phyloP scores from a whole-genome alignment of 35 echinoderm and acorn worm species.

The Holothuria glaberrima region DNA sequence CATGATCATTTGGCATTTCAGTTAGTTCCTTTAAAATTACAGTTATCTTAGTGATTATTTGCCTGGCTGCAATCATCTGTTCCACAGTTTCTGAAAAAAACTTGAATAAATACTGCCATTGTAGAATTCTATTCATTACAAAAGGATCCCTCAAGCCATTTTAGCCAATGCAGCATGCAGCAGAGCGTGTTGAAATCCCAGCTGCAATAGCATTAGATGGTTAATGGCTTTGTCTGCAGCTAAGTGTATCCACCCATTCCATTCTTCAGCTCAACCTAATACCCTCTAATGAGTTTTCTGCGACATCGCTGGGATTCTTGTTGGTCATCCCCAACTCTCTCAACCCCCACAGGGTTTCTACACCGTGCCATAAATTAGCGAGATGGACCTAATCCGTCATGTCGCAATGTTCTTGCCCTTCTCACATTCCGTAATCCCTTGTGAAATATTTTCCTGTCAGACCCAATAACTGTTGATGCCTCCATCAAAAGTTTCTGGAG shows the following conservation, averaged over 20 bases:
- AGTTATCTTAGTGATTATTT: no score
- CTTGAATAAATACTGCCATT: no score
- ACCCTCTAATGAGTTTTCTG: not conserved
- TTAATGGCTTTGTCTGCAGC: not conserved
- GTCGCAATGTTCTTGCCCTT: not conserved
- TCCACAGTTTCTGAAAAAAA: no score
- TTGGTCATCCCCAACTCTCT: not conserved
- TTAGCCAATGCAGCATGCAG: no score
- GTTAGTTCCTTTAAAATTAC: no score
- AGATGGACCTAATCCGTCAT: not conserved
- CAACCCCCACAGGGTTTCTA: not conserved
- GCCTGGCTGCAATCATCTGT: no score
- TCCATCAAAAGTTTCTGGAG: conserved; percentile 20
- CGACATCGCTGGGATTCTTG: conserved; percentile 20
- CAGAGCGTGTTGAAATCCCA: no score
- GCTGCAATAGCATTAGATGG: not conserved
- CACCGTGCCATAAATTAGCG: no score
- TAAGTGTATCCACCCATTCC: not conserved
- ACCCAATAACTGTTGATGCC: conserved; percentile 41
- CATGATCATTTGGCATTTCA: no score
- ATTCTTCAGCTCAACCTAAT: not conserved
- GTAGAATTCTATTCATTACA: no score
- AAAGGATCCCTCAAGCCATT: no score
- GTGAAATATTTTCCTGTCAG: conserved; percentile 48
- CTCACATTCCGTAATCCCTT: conserved; percentile 30